A percentile compares a stretch with the other conserved stretches of the same genome.
Evolutionary conservation across 2,888 invertebrate species (phyloP).

Genomic region (Heliconius ismenius): DNA sequence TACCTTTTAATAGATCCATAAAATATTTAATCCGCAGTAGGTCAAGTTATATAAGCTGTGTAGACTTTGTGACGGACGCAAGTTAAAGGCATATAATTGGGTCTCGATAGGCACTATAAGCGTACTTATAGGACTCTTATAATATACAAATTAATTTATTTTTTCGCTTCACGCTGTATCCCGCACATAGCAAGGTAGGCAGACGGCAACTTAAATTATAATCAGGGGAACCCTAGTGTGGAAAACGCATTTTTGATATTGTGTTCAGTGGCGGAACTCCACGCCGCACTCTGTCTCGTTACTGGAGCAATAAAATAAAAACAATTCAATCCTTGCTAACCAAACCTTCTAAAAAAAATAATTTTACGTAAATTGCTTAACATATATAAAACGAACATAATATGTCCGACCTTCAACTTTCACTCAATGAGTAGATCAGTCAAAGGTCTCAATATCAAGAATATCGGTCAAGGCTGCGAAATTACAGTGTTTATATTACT

Average conservation of each 20-base stretch:
- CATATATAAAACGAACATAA: neutral
- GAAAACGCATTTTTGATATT: rapidly evolving
- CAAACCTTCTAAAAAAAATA: too few relatives aligned
- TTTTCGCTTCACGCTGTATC: too few relatives aligned
- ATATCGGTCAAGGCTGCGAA: conserved; percentile 36
- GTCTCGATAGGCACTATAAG: neutral
- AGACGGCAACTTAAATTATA: too few relatives aligned
- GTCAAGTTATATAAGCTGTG: too few relatives aligned
- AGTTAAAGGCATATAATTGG: neutral
- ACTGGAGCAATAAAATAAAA: too few relatives aligned
- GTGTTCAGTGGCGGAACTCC: too few relatives aligned
- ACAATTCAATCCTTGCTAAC: too few relatives aligned
- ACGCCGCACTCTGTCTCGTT: too few relatives aligned
- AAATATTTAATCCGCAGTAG: neutral
- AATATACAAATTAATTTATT: neutral
- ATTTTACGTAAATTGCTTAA: neutral
- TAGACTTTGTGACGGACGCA: neutral
- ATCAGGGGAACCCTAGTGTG: too few relatives aligned
- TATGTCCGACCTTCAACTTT: conserved; percentile 32
- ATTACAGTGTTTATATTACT: neutral
- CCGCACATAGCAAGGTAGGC: too few relatives aligned
- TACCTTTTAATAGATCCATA: neutral
- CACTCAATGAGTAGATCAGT: conserved; percentile 13
- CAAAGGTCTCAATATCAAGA: conserved; percentile 25
- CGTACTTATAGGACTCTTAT: neutral